Conservation (phyloP, 53 echinoderm and acorn worm genomes). For the Astropecten irregularis region DNA sequence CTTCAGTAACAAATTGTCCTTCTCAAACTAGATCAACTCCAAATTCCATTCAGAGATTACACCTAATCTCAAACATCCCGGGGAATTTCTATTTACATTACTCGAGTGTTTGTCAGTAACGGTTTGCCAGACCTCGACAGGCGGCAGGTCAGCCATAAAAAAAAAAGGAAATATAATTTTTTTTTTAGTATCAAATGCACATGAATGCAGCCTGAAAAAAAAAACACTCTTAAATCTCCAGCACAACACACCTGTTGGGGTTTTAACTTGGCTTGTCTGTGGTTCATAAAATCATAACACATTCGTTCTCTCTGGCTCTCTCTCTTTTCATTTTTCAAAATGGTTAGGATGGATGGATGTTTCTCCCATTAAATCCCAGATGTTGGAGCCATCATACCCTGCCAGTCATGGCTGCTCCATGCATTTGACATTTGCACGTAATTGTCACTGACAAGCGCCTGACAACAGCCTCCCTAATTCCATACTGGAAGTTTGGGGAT, state of each 20-base stretch:
- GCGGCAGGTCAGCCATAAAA: neutral
- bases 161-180: neutral
- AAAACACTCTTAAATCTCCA: conserved; percentile 36
- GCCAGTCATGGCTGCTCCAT: neutral
- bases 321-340: no score
- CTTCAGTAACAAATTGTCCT: no score
- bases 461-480: conserved; percentile 8
- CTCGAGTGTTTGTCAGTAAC: neutral
- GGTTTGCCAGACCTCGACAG: neutral
- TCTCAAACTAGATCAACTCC: no score
- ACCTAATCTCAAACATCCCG: no score
- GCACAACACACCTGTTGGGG: conserved; percentile 13
- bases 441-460: no score
- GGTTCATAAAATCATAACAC: no score
- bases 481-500: no score
- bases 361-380: neutral
- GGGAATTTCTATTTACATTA: no score
- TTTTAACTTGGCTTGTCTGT: neutral
- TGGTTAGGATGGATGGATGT: no score
- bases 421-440: no score
- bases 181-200: conserved; percentile 7
- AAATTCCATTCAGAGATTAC: no score
- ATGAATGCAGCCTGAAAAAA: neutral
- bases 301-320: no score
- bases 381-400: neutral